Evolutionary conservation across 2,113 vertebrate species (phyloP), one percentile per base, ranked within the genome.

Genomic region (Phrynosoma platyrhinos): DNA sequence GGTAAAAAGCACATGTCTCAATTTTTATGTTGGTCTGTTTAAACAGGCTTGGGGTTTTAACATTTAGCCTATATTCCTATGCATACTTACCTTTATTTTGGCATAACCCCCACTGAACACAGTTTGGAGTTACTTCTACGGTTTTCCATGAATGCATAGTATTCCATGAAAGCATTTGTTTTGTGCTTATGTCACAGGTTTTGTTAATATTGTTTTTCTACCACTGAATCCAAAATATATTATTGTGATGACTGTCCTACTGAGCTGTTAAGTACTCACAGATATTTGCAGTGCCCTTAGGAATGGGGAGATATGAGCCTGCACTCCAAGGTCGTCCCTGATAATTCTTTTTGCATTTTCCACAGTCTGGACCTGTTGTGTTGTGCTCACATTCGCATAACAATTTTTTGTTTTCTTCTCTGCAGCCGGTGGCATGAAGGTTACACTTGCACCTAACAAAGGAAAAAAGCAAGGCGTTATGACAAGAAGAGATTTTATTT

Each of bases 301-400:
- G 98, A 94, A 99, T 99, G 90, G 99, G 98, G 88, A 99, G 98
- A 90, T 99, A 99, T 36, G 98, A 99, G 91, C 99, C 99, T 25
- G 98, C 96, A 55, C 98, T 99, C 99, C 99, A 99, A 0, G 98
- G 97, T 75, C 98, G 97, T 82, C 98, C 98, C 97, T 99, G 99
- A 95, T 98, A 99, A 93, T 97, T 98, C 96, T 97, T 98, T 98
- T 99, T 99, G 94, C 99, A 99, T 94, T 98, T 98, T 83, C 98
- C 98, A 79, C 99, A 99, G 97, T 99, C 99, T 58, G 98, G 98
- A 82, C 99, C 99, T 6, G 98, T 99, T 52, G 98, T 99, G 97
- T 99, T 99, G 97, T 99, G 99, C 92, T 99, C 99, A 94, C 99
- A 99, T 96, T 99, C 98, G 88, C 99, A 99, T 92, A 97, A 97